Conservation (phyloP, 2,797 vertebrate species). For the Eidolon dupreanum region DNA sequence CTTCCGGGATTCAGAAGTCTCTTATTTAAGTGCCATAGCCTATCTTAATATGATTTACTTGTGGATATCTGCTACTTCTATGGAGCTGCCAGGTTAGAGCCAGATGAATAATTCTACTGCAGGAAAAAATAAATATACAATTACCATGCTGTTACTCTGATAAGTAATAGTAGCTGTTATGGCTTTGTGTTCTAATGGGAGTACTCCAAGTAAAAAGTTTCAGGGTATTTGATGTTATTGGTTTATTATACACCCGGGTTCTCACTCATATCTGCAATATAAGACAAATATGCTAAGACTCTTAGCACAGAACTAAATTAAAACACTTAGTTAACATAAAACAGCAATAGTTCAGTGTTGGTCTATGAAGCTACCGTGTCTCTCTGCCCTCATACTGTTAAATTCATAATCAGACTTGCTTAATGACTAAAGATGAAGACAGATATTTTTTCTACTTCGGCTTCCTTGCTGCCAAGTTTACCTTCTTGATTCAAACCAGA, state of each 20-base stretch:
- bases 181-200: not conserved
- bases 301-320: not conserved
- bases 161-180: not conserved
- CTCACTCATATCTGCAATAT: not conserved
- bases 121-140: not conserved
- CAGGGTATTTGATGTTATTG: not conserved
- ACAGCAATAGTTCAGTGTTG: not conserved
- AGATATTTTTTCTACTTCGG: not conserved
- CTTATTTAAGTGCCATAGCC: not conserved
- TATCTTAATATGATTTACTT: slow-evolving; percentile 30
- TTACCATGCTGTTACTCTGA: not conserved
- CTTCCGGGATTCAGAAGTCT: not conserved
- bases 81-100: not conserved
- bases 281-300: not conserved
- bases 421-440: not conserved
- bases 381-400: not conserved
- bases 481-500: not conserved
- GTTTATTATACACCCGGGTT: not conserved
- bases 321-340: not conserved
- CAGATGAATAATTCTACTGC: not conserved
- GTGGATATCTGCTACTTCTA: not conserved
- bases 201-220: not conserved
- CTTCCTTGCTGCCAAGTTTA: not conserved
- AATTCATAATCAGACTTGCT: not conserved
- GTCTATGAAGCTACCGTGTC: not conserved